A percentile compares a stretch with the other conserved stretches of the same genome.
These are phyloP conservation scores for Rhinatrema bivittatum DNA, from an alignment of 2,797 vertebrate species.

Conservation along the genomic window DNA sequence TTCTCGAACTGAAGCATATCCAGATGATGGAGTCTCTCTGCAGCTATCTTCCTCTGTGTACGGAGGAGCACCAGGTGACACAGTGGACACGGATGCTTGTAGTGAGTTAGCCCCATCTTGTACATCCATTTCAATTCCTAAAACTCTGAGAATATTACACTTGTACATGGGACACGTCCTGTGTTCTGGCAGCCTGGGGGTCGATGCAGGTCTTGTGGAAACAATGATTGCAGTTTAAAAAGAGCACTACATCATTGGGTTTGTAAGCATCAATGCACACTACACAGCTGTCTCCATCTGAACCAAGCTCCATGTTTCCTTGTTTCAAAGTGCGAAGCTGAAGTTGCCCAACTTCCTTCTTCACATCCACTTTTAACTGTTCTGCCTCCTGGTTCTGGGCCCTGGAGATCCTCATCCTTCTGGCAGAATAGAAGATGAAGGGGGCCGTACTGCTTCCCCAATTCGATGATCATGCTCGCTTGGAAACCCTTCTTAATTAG, in stretches of 20 bases:
- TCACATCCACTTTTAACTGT: constrained; percentile 70
- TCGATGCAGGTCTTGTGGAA: constrained; percentile 90
- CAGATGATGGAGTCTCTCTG: constrained; percentile 70
- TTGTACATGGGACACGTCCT: constrained; percentile 94
- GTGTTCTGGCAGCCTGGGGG: constrained; percentile 86
- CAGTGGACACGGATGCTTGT: constrained; percentile 39
- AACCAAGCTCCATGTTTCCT: constrained; percentile 78
- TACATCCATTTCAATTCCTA: constrained; percentile 72
- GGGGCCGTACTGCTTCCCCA: no score
- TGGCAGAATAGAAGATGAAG: no score
- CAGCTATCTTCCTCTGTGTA: constrained; percentile 51
- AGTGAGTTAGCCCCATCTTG: constrained; percentile 39
- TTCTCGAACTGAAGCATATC: constrained; percentile 69
- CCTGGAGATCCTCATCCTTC: no score
- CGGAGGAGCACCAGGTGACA: constrained; percentile 25
- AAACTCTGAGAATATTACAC: constrained; percentile 82
- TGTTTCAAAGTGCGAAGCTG: constrained; percentile 72
- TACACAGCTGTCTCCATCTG: no score
- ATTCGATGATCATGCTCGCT: no score
- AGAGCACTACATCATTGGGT: no score
- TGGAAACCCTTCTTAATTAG: no score
- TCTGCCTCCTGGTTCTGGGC: no score
- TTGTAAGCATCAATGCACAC: no score
- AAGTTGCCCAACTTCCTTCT: constrained; percentile 74
- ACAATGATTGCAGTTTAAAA: constrained; percentile 73